phyloP scores from a whole-genome alignment of 2,797 vertebrate genomes.

The Lophius americanus region DNA sequence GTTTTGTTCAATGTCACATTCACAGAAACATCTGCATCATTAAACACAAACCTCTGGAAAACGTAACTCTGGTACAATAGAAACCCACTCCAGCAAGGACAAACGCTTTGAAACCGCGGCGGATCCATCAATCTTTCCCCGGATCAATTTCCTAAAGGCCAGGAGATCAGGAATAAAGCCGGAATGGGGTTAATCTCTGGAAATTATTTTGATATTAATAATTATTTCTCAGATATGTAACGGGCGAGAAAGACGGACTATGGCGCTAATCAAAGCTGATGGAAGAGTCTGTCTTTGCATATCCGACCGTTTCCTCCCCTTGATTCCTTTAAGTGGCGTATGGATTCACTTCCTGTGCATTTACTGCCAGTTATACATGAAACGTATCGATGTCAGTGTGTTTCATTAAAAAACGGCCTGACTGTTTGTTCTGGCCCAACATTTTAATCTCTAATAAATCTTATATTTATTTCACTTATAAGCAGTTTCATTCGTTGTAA shows the following conservation, averaged over 20 bases:
- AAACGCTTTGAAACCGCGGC: slow-evolving; percentile 77
- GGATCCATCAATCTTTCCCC: slow-evolving; percentile 84
- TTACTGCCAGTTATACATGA: slow-evolving; percentile 31
- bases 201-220: slow-evolving; percentile 89
- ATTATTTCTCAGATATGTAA: slow-evolving; percentile 85
- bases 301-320: slow-evolving; percentile 58
- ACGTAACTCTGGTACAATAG: slow-evolving; percentile 27
- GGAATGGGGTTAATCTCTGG: slow-evolving; percentile 85
- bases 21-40: slow-evolving; percentile 75
- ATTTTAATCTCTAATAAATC: slow-evolving; percentile 40
- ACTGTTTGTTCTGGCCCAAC: slow-evolving; percentile 22
- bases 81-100: slow-evolving; percentile 78
- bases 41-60: slow-evolving; percentile 71
- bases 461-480: slow-evolving; percentile 45
- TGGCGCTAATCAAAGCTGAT: slow-evolving; percentile 85
- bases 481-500: slow-evolving; percentile 35
- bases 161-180: slow-evolving; percentile 77
- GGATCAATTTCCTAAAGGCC: slow-evolving; percentile 86
- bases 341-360: slow-evolving; percentile 57
- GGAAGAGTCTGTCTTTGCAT: slow-evolving; percentile 75
- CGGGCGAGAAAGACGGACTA: slow-evolving; percentile 81
- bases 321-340: slow-evolving; percentile 63
- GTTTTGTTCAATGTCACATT: slow-evolving; percentile 82
- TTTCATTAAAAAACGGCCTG: slow-evolving; percentile 42
- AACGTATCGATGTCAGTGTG: slow-evolving; percentile 48